Evolutionary conservation across 1,140 invertebrate species (phyloP).

Genomic region (Sitodiplosis mosellana): DNA sequence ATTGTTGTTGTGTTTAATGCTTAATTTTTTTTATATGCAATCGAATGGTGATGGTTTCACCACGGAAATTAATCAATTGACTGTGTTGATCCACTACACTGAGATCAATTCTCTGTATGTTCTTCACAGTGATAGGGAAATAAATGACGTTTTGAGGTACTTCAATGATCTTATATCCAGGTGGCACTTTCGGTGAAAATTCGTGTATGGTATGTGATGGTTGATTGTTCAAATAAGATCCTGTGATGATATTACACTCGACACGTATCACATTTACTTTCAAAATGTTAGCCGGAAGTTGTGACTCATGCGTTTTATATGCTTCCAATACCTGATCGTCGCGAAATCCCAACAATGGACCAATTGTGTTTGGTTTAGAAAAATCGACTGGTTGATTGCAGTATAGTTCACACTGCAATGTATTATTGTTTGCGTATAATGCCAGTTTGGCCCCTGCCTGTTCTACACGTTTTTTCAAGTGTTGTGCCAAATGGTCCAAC

Average conservation of each 20-base stretch:
- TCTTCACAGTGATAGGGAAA: slow-evolving; percentile 12
- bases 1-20: neutral
- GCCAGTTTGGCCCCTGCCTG: neutral
- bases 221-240: slow-evolving; percentile 14
- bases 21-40: slow-evolving; percentile 2
- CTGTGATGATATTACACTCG: slow-evolving; percentile 12
- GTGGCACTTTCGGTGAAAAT: too few relatives aligned
- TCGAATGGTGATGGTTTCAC: slow-evolving; percentile 12
- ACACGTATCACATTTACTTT: slow-evolving; percentile 10
- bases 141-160: slow-evolving; percentile 15
- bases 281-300: slow-evolving; percentile 8
- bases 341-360: too few relatives aligned
- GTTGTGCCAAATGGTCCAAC: slow-evolving; percentile 13
- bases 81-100: slow-evolving; percentile 13
- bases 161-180: too few relatives aligned
- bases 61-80: too few relatives aligned
- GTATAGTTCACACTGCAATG: too few relatives aligned
- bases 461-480: neutral
- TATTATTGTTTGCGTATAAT: too few relatives aligned
- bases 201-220: too few relatives aligned
- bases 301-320: slow-evolving; percentile 7
- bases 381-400: too few relatives aligned
- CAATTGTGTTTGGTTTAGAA: too few relatives aligned
- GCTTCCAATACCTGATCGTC: slow-evolving; percentile 5
- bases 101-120: slow-evolving; percentile 9